Evolutionary conservation across 1,140 invertebrate genomes (phyloP), one percentile per base, ranked within the genome.

Genomic region (Prorops nasuta): DNA sequence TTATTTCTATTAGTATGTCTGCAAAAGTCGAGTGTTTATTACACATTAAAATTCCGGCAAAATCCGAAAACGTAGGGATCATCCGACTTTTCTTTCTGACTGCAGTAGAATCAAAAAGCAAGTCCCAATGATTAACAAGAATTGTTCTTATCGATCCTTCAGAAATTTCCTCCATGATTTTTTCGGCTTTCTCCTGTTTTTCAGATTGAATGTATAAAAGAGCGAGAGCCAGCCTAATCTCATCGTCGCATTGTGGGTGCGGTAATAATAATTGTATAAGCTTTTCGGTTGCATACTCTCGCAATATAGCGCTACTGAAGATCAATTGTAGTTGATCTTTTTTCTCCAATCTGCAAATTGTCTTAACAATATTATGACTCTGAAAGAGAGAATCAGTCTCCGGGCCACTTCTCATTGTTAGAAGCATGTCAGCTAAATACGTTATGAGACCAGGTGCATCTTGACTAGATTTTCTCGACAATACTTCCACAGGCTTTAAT

Each of bases 221-320:
- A 2, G 73, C 63, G 0, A 83, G 57, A 2, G 80, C 79, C 19
- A 84, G 59, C 45, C 71, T 68, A 19, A 66, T 60, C 2, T 57
- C 44, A 31, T 79, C 67, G 20, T 74, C 69, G 6, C 59, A 54
- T 34, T 69, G 63, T 15, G 54, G 44, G 3, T 63, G 56, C 1
- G 51, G 58, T 0, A 44, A 59, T 16, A 81, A 54, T 22, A 83
- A 64, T 41, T 76, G 71, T 4, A 83, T 81, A 19, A 82, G 56
- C 50, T 81, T 81, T 40, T 84, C 81, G 0, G 81, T 83, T 0
- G 78, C 78, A 47, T 83, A 83, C 49, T 85, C 82, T 10, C 81
- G 61, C 3, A 85, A 42, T 18, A 83, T 70, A 3, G 69, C 62
- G 38, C 81, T 83, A 38, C 77, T 75, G 2, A 85, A 64, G 14